Evolutionary conservation across 2,888 invertebrate genomes (phyloP).

Genomic region (Cryptus viduatorius): DNA sequence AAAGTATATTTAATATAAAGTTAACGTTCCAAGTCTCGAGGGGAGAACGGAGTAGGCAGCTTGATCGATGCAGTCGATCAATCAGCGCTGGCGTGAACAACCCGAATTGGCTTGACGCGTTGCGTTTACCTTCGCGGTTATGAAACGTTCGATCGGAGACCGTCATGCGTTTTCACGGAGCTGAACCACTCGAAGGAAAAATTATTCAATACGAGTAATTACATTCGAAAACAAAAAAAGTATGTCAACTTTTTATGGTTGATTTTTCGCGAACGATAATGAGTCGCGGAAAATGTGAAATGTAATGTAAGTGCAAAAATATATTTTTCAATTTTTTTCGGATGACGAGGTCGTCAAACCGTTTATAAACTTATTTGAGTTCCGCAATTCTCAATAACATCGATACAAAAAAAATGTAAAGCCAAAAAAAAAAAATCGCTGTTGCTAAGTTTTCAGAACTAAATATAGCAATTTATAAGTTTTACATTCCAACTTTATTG

Average conservation of each 20-base stretch:
- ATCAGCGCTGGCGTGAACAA: conserved; percentile 67
- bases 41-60: conserved; percentile 47
- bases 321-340: background rate
- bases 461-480: background rate
- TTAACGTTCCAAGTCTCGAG: conserved; percentile 69
- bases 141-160: background rate
- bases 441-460: no score
- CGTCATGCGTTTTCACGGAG: background rate
- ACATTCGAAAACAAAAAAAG: background rate
- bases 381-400: background rate
- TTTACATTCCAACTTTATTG: background rate
- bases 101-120: conserved; percentile 3
- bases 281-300: no score
- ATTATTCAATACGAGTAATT: conserved; percentile 22
- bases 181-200: conserved; percentile 30
- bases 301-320: background rate
- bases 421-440: no score
- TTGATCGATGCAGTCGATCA: conserved; percentile 76
- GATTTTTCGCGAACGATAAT: background rate
- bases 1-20: conserved; percentile 78
- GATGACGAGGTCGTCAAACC: background rate
- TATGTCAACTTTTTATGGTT: background rate
- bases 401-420: no score
- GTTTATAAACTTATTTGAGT: background rate
- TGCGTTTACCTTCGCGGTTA: conserved; percentile 23